Evolutionary conservation across 2,797 vertebrate species (phyloP), one percentile per base, ranked within the genome.

Genomic region (Craterocephalus amniculus): DNA sequence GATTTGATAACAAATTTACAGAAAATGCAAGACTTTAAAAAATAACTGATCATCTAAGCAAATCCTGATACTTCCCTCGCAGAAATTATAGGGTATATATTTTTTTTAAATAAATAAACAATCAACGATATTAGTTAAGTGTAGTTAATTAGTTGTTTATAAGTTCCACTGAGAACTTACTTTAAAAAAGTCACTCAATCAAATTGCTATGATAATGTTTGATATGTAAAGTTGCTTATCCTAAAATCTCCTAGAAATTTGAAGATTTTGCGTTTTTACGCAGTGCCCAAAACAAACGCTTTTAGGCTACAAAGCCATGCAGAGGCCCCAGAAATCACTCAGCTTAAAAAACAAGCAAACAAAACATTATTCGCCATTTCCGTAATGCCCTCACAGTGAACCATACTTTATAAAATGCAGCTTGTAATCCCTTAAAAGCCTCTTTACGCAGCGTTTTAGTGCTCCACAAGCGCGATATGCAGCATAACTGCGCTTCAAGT

Each of bases 231-330:
- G 26, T 18, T 29, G 14, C 26, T 54, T 29, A 18, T 27, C 14
- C 6, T 6, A 29, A 54, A 34, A 48, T 4, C 26, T 0, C 58
- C 0, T 8, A 2, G 1, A 16, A 26, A 9, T n/a, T n/a, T n/a
- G n/a, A n/a, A n/a, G 14, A 20, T 31, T 22, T 6, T 20, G 64
- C 63, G 73, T 43, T 63, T 84, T 86, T 81, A 81, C 84, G 82
- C 81, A 79, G 67, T 71, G 58, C 34, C 24, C 35, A 54, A 64
- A 67, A 22, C 18, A 24, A 20, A 20, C 13, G 12, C 2, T 27
- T 29, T 54, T 11, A 2, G 14, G 13, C 13, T 14, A 8, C 6
- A 3, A 3, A 27, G n/a, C n/a, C 32, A 2, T 14, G 20, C 16
- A 36, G 3, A 4, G 10, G 2, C 6, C 43, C n/a, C 11, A 43